Evolutionary conservation across 2,888 invertebrate species (phyloP).

Genomic region (Eucera pruinosa): DNA sequence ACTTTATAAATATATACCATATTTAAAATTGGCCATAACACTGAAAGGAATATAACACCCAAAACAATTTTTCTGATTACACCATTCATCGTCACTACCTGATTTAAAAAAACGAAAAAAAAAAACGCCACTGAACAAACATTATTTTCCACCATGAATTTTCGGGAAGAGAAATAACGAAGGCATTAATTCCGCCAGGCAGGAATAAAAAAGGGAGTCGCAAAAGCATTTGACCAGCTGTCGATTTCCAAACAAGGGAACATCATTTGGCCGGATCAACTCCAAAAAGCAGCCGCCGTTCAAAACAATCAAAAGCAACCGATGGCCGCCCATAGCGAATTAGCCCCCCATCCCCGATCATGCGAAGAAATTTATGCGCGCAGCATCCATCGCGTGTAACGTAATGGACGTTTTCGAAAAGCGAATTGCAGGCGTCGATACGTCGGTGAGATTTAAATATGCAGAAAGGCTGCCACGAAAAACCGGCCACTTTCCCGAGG

Average conservation of each 20-base stretch:
- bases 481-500: constrained; percentile 6
- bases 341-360: background rate
- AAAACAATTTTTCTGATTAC: too few species aligned
- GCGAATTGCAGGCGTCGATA: constrained; percentile 4
- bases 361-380: constrained; percentile 31
- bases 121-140: too few species aligned
- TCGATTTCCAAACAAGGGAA: background rate
- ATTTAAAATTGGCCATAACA: too few species aligned
- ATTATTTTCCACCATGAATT: too few species aligned
- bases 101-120: too few species aligned
- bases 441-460: constrained; percentile 57
- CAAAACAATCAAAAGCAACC: constrained; percentile 30
- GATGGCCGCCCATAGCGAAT: background rate
- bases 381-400: background rate
- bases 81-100: too few species aligned
- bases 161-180: too few species aligned
- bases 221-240: constrained; percentile 6
- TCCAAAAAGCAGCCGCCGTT: background rate
- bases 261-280: constrained; percentile 14
- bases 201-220: background rate
- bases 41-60: too few species aligned
- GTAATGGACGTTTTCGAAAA: constrained; percentile 33
- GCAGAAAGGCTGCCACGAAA: constrained; percentile 5
- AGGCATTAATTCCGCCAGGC: background rate
- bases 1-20: too few species aligned